A percentile compares a stretch with the other conserved stretches of the same genome.
phyloP scores from a whole-genome alignment of 1,140 invertebrate species.

The Dolichoris vasculosae region DNA sequence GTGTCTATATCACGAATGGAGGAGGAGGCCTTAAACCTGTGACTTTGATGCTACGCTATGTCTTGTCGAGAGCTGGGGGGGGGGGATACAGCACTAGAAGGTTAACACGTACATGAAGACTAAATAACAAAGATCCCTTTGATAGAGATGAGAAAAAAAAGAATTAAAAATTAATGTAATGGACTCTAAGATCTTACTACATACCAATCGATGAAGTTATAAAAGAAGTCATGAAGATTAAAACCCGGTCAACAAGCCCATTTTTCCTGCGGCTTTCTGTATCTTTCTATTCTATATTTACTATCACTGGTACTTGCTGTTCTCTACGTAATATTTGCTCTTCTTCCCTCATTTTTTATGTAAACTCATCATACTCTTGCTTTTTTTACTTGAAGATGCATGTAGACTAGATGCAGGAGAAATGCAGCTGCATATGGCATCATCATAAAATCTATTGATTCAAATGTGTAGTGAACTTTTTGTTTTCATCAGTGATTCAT shows the following conservation, averaged over 20 bases:
- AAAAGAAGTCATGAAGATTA: conserved; percentile 65
- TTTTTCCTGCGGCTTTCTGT: conserved; percentile 30
- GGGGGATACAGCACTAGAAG: background rate
- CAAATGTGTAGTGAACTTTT: too few species aligned
- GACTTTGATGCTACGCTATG: too few species aligned
- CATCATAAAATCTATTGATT: too few species aligned
- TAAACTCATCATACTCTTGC: background rate
- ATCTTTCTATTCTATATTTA: background rate
- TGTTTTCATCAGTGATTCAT: too few species aligned
- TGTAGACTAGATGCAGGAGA: too few species aligned
- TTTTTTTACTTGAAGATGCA: background rate
- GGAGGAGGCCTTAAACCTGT: too few species aligned
- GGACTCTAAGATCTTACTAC: conserved; percentile 54
- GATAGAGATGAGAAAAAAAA: background rate
- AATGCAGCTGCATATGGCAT: too few species aligned
- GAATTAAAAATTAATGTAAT: conserved; percentile 33
- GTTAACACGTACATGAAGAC: background rate
- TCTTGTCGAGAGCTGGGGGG: too few species aligned
- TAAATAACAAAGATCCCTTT: background rate
- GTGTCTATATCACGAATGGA: too few species aligned
- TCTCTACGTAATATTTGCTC: background rate
- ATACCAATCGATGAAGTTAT: conserved; percentile 53
- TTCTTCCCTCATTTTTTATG: background rate
- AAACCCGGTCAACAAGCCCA: conserved; percentile 67
- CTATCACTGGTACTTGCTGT: conserved; percentile 6